phyloP scores from a whole-genome alignment of 1,140 invertebrate species.

The Hyles vespertilio region DNA sequence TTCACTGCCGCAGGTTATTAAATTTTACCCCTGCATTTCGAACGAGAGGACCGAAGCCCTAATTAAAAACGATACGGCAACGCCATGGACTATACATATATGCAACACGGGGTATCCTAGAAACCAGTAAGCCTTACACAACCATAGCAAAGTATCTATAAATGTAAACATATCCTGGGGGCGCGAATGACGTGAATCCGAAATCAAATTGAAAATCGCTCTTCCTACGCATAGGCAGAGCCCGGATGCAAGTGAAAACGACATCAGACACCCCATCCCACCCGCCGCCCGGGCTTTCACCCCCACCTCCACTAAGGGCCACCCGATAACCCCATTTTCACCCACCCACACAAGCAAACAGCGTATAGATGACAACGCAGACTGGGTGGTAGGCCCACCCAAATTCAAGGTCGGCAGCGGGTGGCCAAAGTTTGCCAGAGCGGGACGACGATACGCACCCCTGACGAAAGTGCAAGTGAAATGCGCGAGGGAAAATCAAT shows the following conservation, averaged over 20 bases:
- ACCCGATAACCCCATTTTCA: conserved; percentile 65
- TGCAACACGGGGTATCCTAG: too few relatives aligned
- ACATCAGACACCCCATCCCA: conserved; percentile 21
- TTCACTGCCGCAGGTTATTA: too few relatives aligned
- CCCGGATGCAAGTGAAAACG: conserved; percentile 68
- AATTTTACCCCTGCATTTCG: too few relatives aligned
- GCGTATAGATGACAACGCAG: conserved; percentile 39
- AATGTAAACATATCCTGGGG: conserved; percentile 1
- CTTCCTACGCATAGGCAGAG: conserved; percentile 22
- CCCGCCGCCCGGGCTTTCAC: too few relatives aligned
- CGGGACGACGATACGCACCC: conserved; percentile 45
- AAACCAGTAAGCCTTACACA: too few relatives aligned
- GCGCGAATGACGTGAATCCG: conserved; percentile 30
- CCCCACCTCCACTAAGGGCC: conserved; percentile 6
- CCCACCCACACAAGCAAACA: conserved; percentile 29
- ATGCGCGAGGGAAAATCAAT: conserved; percentile 70
- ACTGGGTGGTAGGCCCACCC: conserved; percentile 33
- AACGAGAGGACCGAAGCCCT: too few relatives aligned
- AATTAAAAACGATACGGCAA: too few relatives aligned
- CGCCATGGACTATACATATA: too few relatives aligned
- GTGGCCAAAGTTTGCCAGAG: conserved; percentile 33
- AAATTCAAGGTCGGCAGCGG: conserved; percentile 57
- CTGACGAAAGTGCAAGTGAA: conserved; percentile 65
- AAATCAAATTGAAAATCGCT: conserved; percentile 46
- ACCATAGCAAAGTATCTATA: too few relatives aligned